Evolutionary conservation across 1,140 invertebrate species (phyloP).

Genomic region (Tetragonula clypearis): DNA sequence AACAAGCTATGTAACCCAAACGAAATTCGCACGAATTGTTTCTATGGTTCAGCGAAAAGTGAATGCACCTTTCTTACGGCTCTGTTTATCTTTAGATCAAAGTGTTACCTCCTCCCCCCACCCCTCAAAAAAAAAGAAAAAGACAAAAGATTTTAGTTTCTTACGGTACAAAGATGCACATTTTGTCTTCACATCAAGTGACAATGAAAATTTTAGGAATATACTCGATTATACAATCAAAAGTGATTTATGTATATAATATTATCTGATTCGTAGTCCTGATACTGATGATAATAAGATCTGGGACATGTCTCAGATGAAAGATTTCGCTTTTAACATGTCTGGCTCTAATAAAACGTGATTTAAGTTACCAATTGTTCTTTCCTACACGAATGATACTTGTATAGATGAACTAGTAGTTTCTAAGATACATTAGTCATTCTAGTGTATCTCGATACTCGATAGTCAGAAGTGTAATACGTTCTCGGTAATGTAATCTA

Average conservation of each 20-base stretch:
- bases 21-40: constrained; percentile 51
- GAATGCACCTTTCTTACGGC: constrained; percentile 43
- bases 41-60: constrained; percentile 42
- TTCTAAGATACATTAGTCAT: constrained; percentile 22
- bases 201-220: background rate
- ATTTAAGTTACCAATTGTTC: background rate
- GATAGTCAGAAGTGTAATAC: constrained; percentile 29
- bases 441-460: background rate
- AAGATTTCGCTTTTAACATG: background rate
- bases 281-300: background rate
- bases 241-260: background rate
- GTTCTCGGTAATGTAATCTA: constrained; percentile 33
- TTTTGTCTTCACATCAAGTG: background rate
- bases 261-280: background rate
- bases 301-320: background rate
- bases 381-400: background rate
- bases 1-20: constrained; percentile 48
- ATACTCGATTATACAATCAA: background rate
- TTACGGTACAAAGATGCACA: background rate
- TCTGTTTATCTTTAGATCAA: constrained; percentile 41
- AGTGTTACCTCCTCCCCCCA: background rate
- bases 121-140: background rate
- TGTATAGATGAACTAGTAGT: background rate
- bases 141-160: too few species aligned
- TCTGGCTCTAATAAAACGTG: background rate